Base-by-base conservation (phyloP, 2,797 vertebrate genomes). In the Melanotaenia maccullochi region DNA sequence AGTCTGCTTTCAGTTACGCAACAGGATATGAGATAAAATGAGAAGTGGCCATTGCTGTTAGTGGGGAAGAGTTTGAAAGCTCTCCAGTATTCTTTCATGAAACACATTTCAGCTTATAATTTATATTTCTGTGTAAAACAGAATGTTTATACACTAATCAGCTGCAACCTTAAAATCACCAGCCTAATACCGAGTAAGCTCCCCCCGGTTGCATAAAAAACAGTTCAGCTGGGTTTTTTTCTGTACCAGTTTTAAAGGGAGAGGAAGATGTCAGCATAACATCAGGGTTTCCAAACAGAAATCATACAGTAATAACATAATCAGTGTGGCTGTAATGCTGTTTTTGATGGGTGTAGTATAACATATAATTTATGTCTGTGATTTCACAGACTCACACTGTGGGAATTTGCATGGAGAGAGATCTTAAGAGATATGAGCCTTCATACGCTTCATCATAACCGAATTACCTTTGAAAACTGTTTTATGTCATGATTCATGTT, bases 31-130 rank as follows among this genome's bases (percentile, higher is more conserved):
- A 82, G 68, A 16, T 0, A 62, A 71, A 60, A 36, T 63, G 69
- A 81, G 64, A 78, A 79, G 68, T 71, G 60, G 38, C 16, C 7
- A 3, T 73, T 51, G 56, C 58, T 71, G 68, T 79, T 65, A 63
- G 51, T 47, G 74, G 77, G 87, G 55, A 76, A 84, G 42, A 75
- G 42, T 62, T 87, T 86, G 84, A 83, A 54, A 40, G 32, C 13
- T 1, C 36, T 82, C 75, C 80, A 85, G 60, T 60, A 11, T 73
- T 74, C 47, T 84, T 83, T 82, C 62, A 69, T 54, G 3, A 79
- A 85, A 70, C 38, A 80, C 57, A 75, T 58, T 60, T 55, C 58
- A 62, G 64, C 62, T 81, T 59, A 71, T 81, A 79, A 85, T 82
- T 55, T 56, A 25, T 13, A 28, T 16, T 24, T 3, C 13, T 25